Evolutionary conservation across 2,888 invertebrate species (phyloP), one percentile per base, ranked within the genome.

Genomic region (Sthenelais limicola): DNA sequence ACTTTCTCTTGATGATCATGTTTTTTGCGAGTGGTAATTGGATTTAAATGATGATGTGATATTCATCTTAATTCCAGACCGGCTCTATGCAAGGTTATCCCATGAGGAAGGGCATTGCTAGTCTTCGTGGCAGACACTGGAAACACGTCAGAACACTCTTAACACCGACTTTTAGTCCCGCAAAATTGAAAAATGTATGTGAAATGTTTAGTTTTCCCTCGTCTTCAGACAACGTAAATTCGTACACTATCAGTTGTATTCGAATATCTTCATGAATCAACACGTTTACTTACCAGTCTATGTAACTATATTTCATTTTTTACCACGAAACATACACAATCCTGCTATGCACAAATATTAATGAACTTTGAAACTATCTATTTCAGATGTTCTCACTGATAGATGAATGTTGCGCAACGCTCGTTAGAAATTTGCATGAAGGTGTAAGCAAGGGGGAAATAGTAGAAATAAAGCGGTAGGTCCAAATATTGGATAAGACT

Each of bases 91-190:
- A 35, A 9, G 30, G 21, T 5, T 68, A 32, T 30, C 72, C 74
- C 21, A 33, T 74, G 54, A 43, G 47, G 32, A 73, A 73, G 33
- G 69, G 62, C n/a, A 24, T 75, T 21, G 26, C 56, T 30, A 49
- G 71, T 43, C 68, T 73, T 4, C 62, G 73, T 28, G 75, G 71
- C 35, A 58, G 56, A 21, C 71, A 71, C 47, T 75, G 75, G 75
- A 75, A 71, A 47, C 58, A 49, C 12, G 69, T 75, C 26, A 33
- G 75, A 28, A 68, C 47, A 15, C 54, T 66, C 15, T 49, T 75
- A 9, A 68, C 71, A 0, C 71, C 73, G 28, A 71, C 73, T 7
- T 75, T 75, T 35, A 75, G 73, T 49, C 28, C 66, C 47, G 73
- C 71, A 9, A 75, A 75, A 58, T 48, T 75, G 3, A 75, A 67